A percentile compares a stretch with the other conserved stretches of the same genome.
These are phyloP conservation scores for Catocala nupta DNA, from an alignment of 2,888 invertebrate genomes.

Conservation along the genomic window DNA sequence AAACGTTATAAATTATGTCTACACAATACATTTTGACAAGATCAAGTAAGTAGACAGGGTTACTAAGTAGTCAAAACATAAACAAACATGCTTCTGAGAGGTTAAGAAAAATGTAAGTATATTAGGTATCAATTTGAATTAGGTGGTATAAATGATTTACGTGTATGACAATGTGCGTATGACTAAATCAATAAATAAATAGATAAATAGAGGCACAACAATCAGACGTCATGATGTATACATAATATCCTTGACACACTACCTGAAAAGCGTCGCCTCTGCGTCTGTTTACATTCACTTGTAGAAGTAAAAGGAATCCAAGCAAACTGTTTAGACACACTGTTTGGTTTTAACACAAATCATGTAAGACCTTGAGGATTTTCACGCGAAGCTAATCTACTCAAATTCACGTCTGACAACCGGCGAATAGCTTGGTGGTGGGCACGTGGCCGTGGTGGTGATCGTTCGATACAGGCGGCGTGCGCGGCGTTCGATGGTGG, in stretches of 20 bases:
- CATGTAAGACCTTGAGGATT: slow-evolving; percentile 32
- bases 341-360: slow-evolving; percentile 27
- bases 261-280: slow-evolving; percentile 50
- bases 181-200: background rate
- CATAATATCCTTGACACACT: slow-evolving; percentile 52
- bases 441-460: slow-evolving; percentile 34
- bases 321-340: slow-evolving; percentile 32
- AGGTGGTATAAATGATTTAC: too few relatives aligned
- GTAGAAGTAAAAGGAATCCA: slow-evolving; percentile 42
- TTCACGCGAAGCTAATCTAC: slow-evolving; percentile 35
- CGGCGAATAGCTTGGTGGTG: slow-evolving; percentile 34
- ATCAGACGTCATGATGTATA: slow-evolving; percentile 10
- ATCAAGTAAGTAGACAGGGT: too few relatives aligned
- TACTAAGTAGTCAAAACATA: too few relatives aligned
- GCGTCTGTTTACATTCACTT: slow-evolving; percentile 46
- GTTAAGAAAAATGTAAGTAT: too few relatives aligned
- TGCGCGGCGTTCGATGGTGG: slow-evolving; percentile 77
- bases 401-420: slow-evolving; percentile 39
- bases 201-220: slow-evolving; percentile 2
- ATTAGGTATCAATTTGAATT: too few relatives aligned
- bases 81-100: too few relatives aligned
- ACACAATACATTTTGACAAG: too few relatives aligned
- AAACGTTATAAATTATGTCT: too few relatives aligned
- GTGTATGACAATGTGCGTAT: too few relatives aligned
- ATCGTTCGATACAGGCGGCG: slow-evolving; percentile 60